Base-by-base conservation (phyloP, 2,888 invertebrate species). In the Plebejus argus region DNA sequence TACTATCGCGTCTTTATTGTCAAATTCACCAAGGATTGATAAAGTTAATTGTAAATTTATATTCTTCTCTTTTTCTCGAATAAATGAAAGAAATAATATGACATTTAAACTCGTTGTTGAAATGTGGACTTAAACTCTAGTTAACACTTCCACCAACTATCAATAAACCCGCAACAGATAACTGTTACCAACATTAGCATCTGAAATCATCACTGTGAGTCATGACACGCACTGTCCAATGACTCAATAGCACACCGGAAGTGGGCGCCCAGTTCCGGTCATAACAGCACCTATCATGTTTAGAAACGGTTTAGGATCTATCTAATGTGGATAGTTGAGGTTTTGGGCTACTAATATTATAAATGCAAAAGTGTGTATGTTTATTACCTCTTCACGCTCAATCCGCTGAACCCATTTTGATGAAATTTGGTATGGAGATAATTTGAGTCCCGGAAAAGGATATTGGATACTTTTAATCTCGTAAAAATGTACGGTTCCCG, bases 171-270 rank as follows among this genome's bases (percentile, higher is more conserved):
- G 6, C 66, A 28, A 5, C 61, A 12, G 20, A 20, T 15, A 66
- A 66, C 66, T 28, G 28, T 66, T 15, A 15, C 66, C 66, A 15
- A 23, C 28, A 61, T 61, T 23, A 20, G 23, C 66, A 20, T 61
- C 23, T 15, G 4, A 23, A 23, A 15, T 28, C 66, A 28, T 66
- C 66, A 12, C 61, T 15, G 66, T 66, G 66, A 66, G 66, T 66
- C 66, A 66, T 66, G 66, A 28, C 28, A 66, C 28, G 66, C 66
- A 66, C 66, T 66, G 23, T 18, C 28, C 18, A 33, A 70, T 66
- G 66, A 75, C 61, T 49, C 58, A 49, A 45, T 49, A 66, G 70
- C 75, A 66, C 1, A 66, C 66, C 66, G 66, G 66, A 66, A 66
- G 66, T 66, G 66, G 66, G 28, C 66, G 66, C 6, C 28, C 66